Conservation (phyloP, 2,888 invertebrate genomes). For the Morpho deidamia region DNA sequence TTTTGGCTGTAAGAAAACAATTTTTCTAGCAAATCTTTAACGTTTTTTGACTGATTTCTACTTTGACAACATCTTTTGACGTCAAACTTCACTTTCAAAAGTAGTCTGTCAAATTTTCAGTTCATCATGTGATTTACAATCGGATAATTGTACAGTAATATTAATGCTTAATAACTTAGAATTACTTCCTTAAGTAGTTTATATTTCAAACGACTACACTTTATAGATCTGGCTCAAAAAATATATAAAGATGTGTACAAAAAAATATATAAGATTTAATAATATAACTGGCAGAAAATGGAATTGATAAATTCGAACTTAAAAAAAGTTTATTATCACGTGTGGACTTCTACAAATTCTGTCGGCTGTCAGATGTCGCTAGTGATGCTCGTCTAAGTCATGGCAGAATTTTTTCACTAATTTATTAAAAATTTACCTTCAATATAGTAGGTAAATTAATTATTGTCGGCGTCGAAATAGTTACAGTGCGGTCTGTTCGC, state of each 20-base stretch:
- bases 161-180: background rate
- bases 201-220: too few relatives aligned
- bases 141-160: slow-evolving; percentile 6
- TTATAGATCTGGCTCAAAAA: too few relatives aligned
- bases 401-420: slow-evolving; percentile 71
- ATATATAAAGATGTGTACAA: too few relatives aligned
- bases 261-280: too few relatives aligned
- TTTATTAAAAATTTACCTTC: slow-evolving; percentile 56
- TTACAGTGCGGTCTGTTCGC: slow-evolving; percentile 51
- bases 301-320: slow-evolving; percentile 51
- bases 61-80: slow-evolving; percentile 30
- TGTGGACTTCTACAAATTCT: slow-evolving; percentile 42
- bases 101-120: background rate
- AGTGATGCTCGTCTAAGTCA: slow-evolving; percentile 63
- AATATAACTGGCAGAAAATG: slow-evolving; percentile 50
- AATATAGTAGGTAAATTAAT: slow-evolving; percentile 72
- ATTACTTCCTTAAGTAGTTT: too few relatives aligned
- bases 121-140: slow-evolving; percentile 34
- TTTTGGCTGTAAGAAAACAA: slow-evolving; percentile 20
- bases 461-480: slow-evolving; percentile 61
- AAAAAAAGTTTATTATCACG: slow-evolving; percentile 60
- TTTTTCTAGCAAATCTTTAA: slow-evolving; percentile 10
- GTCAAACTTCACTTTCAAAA: slow-evolving; percentile 25
- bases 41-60: slow-evolving; percentile 26
- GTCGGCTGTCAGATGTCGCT: slow-evolving; percentile 60